Base-by-base conservation (phyloP, 2,113 vertebrate species). In the Nothocercus julius region DNA sequence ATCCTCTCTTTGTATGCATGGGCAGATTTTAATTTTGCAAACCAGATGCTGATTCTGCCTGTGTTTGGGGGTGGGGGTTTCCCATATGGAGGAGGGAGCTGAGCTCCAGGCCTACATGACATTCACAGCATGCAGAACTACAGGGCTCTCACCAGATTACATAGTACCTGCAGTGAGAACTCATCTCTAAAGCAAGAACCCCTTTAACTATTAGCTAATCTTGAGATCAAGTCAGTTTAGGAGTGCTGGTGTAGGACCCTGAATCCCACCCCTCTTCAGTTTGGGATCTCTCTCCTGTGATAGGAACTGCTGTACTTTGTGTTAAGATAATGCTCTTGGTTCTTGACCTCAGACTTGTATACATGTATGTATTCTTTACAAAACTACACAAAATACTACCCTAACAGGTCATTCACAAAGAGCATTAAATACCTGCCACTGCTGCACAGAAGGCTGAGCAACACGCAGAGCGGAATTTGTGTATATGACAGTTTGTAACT, bases 341-440 rank as follows among this genome's bases (percentile, higher is more conserved):
- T 3, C 1, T 21, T 0, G 0, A 69, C 4, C 1, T 5, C 16
- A 15, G 24, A 64, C 11, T 13, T n/a, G 66, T 20, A 61, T 2
- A 38, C 1, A 13, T 1, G 11, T 7, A 53, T 42, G 11, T 21
- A 14, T 18, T 44, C 42, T 17, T 7, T 28, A 66, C 5, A 76
- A 58, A 80, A 21, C 34, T 36, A 54, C 7, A 49, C 5, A 45
- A 53, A 79, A 82, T 18, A 14, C 5, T 58, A 36, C 15, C 13
- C 12, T 5, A 49, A 36, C 9, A 49, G 53, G 18, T 76, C 0
- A 54, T 73, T 54, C 36, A 42, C 32, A 24, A 80, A 42, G 36
- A 90, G 13, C 44, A 75, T 68, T 42, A 67, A 81, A 56, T 22
- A 34, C 5, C 12, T 20, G 2, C 4, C 4, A 7, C 17, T 84